phyloP scores from a whole-genome alignment of 2,888 invertebrate species.

The Cosmopolites sordidus region DNA sequence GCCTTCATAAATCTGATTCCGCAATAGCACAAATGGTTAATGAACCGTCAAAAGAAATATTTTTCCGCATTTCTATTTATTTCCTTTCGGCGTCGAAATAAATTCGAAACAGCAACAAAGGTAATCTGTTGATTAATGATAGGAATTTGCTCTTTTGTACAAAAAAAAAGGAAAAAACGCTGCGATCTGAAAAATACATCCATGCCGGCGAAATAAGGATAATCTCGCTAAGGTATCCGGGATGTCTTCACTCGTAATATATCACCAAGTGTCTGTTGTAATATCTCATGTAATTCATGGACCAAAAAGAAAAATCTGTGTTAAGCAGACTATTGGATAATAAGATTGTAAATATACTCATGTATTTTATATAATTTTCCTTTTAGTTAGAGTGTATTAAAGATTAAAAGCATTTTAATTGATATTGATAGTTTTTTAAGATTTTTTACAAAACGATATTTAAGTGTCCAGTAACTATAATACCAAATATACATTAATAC shows the following conservation, averaged over 20 bases:
- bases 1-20: neutral
- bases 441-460: too few relatives aligned
- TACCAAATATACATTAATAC: too few relatives aligned
- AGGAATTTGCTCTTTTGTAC: slow-evolving; percentile 1
- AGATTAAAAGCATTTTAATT: too few relatives aligned
- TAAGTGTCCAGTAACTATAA: too few relatives aligned
- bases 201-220: neutral
- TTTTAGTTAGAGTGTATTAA: too few relatives aligned
- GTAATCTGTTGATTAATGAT: slow-evolving; percentile 5
- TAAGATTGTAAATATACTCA: too few relatives aligned
- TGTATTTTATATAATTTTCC: too few relatives aligned
- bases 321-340: neutral
- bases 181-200: neutral
- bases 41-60: slow-evolving; percentile 2
- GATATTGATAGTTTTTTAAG: too few relatives aligned
- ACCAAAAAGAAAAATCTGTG: neutral
- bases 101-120: slow-evolving; percentile 2
- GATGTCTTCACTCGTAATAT: slow-evolving; percentile 5
- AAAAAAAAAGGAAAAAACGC: neutral
- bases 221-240: neutral
- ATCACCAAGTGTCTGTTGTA: slow-evolving; percentile 1
- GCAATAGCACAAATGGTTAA: neutral
- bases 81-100: slow-evolving; percentile 3
- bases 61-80: slow-evolving; percentile 5
- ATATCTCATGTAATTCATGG: neutral